phyloP scores from a whole-genome alignment of 2,888 invertebrate genomes.

The Pediacus dermestoides region DNA sequence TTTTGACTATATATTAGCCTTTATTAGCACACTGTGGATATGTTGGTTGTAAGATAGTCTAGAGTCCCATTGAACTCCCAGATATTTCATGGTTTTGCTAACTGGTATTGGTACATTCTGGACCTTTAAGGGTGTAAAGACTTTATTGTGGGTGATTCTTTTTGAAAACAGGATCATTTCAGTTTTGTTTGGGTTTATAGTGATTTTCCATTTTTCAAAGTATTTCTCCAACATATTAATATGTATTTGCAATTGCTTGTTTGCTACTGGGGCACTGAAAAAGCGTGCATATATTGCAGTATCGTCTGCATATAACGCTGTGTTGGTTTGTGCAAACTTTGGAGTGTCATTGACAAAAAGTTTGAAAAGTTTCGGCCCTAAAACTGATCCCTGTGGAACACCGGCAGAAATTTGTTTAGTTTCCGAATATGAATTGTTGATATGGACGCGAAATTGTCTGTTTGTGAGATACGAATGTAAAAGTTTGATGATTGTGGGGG shows the following conservation, averaged over 20 bases:
- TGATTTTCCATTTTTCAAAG: constrained; percentile 5
- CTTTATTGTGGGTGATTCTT: background rate
- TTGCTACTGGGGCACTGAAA: constrained; percentile 1
- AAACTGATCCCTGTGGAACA: constrained; percentile 4
- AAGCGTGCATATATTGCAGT: background rate
- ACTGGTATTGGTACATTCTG: background rate
- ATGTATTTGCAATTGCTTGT: constrained; percentile 1
- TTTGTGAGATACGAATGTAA: background rate
- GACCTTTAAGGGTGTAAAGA: background rate
- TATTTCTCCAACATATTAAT: background rate
- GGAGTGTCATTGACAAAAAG: constrained; percentile 4
- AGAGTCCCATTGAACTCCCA: too few relatives aligned
- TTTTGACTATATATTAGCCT: too few relatives aligned
- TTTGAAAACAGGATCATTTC: background rate
- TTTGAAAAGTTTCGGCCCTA: constrained; percentile 3
- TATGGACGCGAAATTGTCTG: background rate
- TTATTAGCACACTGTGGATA: too few relatives aligned
- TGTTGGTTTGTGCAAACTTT: background rate
- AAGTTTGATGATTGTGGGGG: background rate
- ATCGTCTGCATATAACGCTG: constrained; percentile 6
- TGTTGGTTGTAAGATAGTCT: too few relatives aligned
- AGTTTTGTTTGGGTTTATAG: constrained; percentile 1
- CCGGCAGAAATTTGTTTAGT: background rate
- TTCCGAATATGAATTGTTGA: background rate
- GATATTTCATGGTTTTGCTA: background rate